Conservation (phyloP, 1,140 invertebrate species). For the Bombus sibiricus region DNA sequence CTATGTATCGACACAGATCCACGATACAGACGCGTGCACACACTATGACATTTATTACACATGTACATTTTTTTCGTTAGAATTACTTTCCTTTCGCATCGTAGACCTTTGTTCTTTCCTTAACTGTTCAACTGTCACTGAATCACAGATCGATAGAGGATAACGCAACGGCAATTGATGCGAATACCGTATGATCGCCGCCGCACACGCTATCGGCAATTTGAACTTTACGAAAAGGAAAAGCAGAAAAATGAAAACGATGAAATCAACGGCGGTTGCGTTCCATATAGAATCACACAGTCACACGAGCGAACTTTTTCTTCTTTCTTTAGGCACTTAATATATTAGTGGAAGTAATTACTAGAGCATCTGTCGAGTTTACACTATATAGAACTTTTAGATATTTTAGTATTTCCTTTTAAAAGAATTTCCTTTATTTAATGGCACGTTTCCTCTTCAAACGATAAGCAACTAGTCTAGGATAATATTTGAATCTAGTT, state of each 20-base stretch:
- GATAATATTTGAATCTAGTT: constrained; percentile 55
- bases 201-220: no score
- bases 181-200: no score
- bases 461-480: constrained; percentile 64
- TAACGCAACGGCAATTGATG: constrained; percentile 29
- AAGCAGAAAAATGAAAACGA: not conserved
- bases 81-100: constrained; percentile 14
- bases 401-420: constrained; percentile 61
- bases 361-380: constrained; percentile 59
- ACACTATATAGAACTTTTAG: constrained; percentile 58
- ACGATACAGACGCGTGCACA: not conserved
- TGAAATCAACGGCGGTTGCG: constrained; percentile 30
- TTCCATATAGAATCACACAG: constrained; percentile 35
- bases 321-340: constrained; percentile 65
- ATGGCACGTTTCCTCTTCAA: constrained; percentile 68
- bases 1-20: constrained; percentile 18
- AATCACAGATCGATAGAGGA: not conserved
- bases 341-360: constrained; percentile 49
- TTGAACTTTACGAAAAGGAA: not conserved
- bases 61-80: constrained; percentile 4
- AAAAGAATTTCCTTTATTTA: constrained; percentile 49
- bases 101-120: constrained; percentile 21
- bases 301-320: constrained; percentile 61
- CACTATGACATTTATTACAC: constrained; percentile 6
- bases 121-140: not conserved